These are phyloP conservation scores for Gymnogyps californianus DNA, from an alignment of 2,113 vertebrate genomes.

Conservation along the genomic window DNA sequence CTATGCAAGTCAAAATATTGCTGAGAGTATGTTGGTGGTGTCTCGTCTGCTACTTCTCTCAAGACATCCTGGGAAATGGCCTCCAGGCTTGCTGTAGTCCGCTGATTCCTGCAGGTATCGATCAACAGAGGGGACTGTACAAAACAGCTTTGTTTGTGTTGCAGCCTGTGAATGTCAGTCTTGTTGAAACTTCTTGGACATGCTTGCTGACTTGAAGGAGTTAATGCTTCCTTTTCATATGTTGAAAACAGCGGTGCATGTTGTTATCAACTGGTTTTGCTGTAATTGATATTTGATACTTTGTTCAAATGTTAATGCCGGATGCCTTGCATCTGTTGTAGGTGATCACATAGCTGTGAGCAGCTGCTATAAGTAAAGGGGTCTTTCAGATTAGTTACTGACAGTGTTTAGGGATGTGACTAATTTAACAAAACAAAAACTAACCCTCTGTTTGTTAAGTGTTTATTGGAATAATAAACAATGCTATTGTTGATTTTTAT, in stretches of 20 bases:
- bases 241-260: neutral
- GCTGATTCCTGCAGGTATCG: neutral
- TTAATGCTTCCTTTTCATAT: neutral
- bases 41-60: neutral
- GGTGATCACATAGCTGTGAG: neutral
- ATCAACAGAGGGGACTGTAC: neutral
- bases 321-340: neutral
- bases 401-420: neutral
- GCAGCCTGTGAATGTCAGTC: neutral
- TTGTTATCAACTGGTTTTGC: neutral
- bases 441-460: neutral
- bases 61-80: fast-evolving
- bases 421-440: neutral
- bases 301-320: neutral
- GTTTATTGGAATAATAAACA: neutral
- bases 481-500: neutral
- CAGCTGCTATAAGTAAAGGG: neutral
- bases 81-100: neutral
- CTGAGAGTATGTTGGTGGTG: neutral
- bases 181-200: fast-evolving
- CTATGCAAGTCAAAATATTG: neutral
- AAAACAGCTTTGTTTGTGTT: neutral
- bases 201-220: neutral
- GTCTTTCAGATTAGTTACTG: neutral
- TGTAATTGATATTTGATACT: neutral